phyloP scores from a whole-genome alignment of 2,888 invertebrate genomes.

The Leucophora obtusa region DNA sequence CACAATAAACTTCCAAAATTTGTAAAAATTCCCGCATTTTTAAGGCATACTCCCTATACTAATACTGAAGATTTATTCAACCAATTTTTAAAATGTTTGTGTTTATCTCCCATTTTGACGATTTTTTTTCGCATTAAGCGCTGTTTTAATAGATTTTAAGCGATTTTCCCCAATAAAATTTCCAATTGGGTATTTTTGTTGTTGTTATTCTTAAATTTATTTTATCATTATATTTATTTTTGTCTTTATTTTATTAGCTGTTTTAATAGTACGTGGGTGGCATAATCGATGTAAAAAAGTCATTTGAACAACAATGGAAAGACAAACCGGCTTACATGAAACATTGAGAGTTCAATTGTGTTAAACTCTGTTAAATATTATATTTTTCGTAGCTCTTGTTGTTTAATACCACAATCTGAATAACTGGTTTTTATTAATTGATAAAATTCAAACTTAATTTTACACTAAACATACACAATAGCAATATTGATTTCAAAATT shows the following conservation, averaged over 20 bases:
- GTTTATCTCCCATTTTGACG: too few relatives aligned
- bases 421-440: background rate
- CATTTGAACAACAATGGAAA: slow-evolving; percentile 11
- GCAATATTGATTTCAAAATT: slow-evolving; percentile 2
- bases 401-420: slow-evolving; percentile 11
- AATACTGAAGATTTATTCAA: too few relatives aligned
- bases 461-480: background rate
- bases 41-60: too few relatives aligned
- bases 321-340: slow-evolving; percentile 34
- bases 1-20: too few relatives aligned
- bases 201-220: background rate
- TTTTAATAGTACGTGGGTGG: slow-evolving; percentile 41
- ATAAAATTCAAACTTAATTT: background rate
- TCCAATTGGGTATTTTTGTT: background rate
- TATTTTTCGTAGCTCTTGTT: slow-evolving; percentile 12
- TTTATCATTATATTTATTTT: background rate
- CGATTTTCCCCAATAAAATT: background rate
- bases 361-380: background rate
- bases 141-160: too few relatives aligned
- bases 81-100: too few relatives aligned
- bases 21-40: too few relatives aligned
- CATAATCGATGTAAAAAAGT: slow-evolving; percentile 35
- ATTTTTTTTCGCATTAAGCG: too few relatives aligned
- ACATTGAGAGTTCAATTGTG: slow-evolving; percentile 30
- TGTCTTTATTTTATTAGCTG: background rate